These are phyloP conservation scores for Brachionus paranguensis DNA, from an alignment of 1,140 invertebrate species.

Conservation along the genomic window DNA sequence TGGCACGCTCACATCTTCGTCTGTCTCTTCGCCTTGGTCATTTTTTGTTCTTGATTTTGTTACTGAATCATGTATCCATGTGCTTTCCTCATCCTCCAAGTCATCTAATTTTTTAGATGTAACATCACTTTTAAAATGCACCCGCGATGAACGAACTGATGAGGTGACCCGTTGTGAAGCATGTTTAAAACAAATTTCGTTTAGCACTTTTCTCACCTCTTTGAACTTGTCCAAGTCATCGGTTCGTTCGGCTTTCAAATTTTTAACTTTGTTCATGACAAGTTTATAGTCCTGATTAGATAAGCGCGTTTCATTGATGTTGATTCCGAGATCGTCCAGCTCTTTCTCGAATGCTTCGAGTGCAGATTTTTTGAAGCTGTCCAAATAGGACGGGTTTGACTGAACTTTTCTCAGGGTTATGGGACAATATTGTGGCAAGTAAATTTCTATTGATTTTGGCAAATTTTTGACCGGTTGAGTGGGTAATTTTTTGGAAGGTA, in stretches of 20 bases:
- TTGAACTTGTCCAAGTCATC: slow-evolving; percentile 25
- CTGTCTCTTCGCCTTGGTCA: slow-evolving; percentile 27
- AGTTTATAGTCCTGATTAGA: neutral
- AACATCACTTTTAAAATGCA: neutral
- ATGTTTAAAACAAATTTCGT: neutral
- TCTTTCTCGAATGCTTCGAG: slow-evolving; percentile 16
- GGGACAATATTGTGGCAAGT: slow-evolving; percentile 22
- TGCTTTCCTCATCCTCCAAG: neutral
- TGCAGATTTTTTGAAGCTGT: neutral
- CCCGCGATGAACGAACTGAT: slow-evolving; percentile 4
- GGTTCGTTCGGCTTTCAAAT: neutral
- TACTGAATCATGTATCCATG: slow-evolving; percentile 2
- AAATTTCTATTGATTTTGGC: neutral
- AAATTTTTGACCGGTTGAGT: neutral
- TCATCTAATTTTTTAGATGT: neutral
- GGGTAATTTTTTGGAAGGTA: neutral
- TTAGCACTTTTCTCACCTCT: slow-evolving; percentile 1
- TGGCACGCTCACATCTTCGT: slow-evolving; percentile 10
- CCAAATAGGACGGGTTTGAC: neutral
- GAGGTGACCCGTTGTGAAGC: neutral
- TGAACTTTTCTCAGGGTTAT: neutral
- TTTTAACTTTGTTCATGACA: slow-evolving; percentile 21
- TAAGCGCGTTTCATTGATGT: neutral
- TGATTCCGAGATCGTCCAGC: neutral
- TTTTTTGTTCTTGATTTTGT: neutral